Evolutionary conservation across 2,113 vertebrate species (phyloP), one percentile per base, ranked within the genome.

Genomic region (Prunella himalayana): DNA sequence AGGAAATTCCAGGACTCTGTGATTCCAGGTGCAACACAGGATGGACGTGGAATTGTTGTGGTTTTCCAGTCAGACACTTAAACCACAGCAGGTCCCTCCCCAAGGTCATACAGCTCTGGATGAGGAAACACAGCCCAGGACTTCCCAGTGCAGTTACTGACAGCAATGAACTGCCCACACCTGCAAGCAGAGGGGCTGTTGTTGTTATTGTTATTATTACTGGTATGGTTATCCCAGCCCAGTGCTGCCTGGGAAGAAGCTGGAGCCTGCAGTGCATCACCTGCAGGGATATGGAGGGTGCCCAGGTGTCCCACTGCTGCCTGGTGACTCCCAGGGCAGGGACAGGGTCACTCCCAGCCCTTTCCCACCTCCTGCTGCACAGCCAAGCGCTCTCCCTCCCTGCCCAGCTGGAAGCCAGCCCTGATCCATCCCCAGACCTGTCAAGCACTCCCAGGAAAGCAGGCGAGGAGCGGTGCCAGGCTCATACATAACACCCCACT

Each of bases 21-120:
- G 18, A 47, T 6, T 19, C 23, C 7, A n/a, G 28, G 83, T 2
- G 15, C 23, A 21, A 4, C 6, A 2, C 53, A 20, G 53, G 53
- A n/a, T 0, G 45, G 13, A 23, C 0, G 2, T 1, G 54, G n/a
- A 53, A 72, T 8, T 28, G 10, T 0, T 5, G 1, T 2, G 57
- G n/a, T 10, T n/a, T 25, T 6, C 14, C 45, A 41, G 60, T 2
- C 15, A 20, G 47, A 35, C 61, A 22, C 6, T 1, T 2, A 14
- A 44, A 42, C 0, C 1, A 1, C 1, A 35, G 79, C 11, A 28
- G 50, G 14, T 35, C 54, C 16, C 3, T 15, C 19, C 5, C 5
- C n/a, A 13, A 15, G 63, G 75, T 9, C 66, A 59, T 78, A 44
- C 37, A 30, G 1, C 31, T 17, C 17, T 18, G 23, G 51, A 2